Conservation (phyloP, 2,888 invertebrate species). For the Clusia tigrina region DNA sequence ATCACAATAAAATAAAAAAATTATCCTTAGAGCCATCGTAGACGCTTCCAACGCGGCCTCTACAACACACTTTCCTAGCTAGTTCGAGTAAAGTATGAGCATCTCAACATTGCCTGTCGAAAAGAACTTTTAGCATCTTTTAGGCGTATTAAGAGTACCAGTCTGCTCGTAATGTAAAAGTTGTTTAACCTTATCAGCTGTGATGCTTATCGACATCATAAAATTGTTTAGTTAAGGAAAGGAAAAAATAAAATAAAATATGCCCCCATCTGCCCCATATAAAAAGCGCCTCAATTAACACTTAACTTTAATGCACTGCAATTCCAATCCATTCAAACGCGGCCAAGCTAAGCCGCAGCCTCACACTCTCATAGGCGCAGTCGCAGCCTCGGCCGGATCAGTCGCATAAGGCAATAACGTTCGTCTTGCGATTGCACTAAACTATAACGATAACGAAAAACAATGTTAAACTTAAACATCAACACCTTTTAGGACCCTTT, state of each 20-base stretch:
- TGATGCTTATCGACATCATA: constrained; percentile 35
- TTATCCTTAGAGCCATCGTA: too few relatives aligned
- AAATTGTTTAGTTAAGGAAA: constrained; percentile 27
- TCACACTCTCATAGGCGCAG: not conserved
- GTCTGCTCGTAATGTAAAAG: constrained; percentile 33
- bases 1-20: too few relatives aligned
- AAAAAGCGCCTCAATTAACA: constrained; percentile 15
- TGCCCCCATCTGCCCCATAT: not conserved
- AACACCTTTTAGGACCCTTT: constrained; percentile 59
- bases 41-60: too few relatives aligned
- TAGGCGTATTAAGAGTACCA: constrained; percentile 12
- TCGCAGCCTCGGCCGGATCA: not conserved
- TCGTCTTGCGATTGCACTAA: constrained; percentile 42
- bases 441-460: constrained; percentile 59
- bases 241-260: not conserved
- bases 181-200: constrained; percentile 30
- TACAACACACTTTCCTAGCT: not conserved
- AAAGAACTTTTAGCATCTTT: constrained; percentile 10
- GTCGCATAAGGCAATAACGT: not conserved
- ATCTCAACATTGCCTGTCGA: too few relatives aligned
- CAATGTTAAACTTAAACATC: constrained; percentile 62
- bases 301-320: not conserved
- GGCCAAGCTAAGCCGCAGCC: not conserved
- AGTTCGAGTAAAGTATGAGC: too few relatives aligned
- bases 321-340: not conserved